Percentiles rank a stretch among this genome's conserved stretches.
These are phyloP conservation scores for Petrocephalus schoutedeni DNA, from an alignment of 2,797 vertebrate species.

Conservation along the genomic window DNA sequence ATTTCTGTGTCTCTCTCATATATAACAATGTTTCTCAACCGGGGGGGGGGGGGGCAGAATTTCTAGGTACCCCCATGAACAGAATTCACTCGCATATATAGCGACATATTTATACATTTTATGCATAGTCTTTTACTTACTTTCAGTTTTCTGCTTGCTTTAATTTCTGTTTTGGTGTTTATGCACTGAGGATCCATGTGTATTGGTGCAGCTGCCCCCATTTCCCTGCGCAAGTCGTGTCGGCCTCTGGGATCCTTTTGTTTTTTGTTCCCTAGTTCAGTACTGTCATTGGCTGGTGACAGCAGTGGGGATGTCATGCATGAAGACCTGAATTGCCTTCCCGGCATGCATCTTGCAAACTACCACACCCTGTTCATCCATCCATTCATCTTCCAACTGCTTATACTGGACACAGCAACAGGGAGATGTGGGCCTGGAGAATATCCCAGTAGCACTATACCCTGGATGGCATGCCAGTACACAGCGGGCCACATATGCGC, in stretches of 20 bases:
- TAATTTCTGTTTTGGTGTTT: neutral
- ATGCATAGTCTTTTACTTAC: neutral
- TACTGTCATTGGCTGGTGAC: neutral
- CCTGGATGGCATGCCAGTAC: neutral
- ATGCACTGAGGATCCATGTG: neutral
- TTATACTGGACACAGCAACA: neutral
- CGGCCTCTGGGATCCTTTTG: neutral
- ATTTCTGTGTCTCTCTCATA: neutral
- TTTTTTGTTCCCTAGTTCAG: neutral
- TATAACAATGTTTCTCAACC: neutral
- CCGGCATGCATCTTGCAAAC: neutral
- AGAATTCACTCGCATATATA: neutral
- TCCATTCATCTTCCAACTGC: neutral
- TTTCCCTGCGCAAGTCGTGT: neutral
- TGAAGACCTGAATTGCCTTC: neutral
- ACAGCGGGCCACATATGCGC: neutral
- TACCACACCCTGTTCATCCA: neutral
- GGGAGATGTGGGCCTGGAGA: neutral
- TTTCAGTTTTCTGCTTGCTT: neutral
- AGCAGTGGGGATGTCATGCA: neutral
- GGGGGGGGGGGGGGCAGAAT: neutral
- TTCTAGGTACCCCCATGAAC: neutral
- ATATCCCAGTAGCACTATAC: neutral
- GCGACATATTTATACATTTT: neutral
- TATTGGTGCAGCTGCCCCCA: neutral